These are phyloP conservation scores for Aphodius granarius DNA, from an alignment of 2,888 invertebrate genomes.

Conservation along the genomic window DNA sequence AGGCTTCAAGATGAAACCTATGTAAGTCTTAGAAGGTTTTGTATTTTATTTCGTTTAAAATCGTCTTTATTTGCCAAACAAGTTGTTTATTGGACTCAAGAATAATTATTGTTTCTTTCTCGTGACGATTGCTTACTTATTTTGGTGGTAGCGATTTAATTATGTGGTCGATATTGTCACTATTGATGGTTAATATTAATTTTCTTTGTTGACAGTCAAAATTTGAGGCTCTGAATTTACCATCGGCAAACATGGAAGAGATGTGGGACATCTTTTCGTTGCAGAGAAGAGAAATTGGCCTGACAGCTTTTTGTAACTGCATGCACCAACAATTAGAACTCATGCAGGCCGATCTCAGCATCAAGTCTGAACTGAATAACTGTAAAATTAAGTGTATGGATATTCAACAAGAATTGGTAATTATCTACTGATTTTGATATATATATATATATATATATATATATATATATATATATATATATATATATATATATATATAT, in stretches of 20 bases:
- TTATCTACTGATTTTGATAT: too few relatives aligned
- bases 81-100: too few relatives aligned
- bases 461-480: too few relatives aligned
- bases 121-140: too few relatives aligned
- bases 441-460: too few relatives aligned
- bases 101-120: too few relatives aligned
- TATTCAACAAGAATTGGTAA: conserved; percentile 20
- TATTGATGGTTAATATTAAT: not conserved
- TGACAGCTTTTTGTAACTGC: conserved; percentile 15
- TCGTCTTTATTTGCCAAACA: too few relatives aligned
- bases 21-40: conserved; percentile 15
- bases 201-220: not conserved
- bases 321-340: not conserved
- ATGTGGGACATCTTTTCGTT: conserved; percentile 9
- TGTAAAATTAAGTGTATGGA: conserved; percentile 1
- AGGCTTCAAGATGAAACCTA: conserved; percentile 3
- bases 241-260: not conserved
- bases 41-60: too few relatives aligned
- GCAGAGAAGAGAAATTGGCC: conserved; percentile 19
- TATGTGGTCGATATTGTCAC: too few relatives aligned
- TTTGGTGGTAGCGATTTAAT: too few relatives aligned
- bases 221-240: not conserved
- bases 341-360: not conserved
- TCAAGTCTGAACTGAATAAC: conserved; percentile 3
- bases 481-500: too few relatives aligned